Percentiles rank a stretch among this genome's conserved stretches.
Evolutionary conservation across 2,797 vertebrate species (phyloP).

Genomic region (Pyrocephalus nanus): DNA sequence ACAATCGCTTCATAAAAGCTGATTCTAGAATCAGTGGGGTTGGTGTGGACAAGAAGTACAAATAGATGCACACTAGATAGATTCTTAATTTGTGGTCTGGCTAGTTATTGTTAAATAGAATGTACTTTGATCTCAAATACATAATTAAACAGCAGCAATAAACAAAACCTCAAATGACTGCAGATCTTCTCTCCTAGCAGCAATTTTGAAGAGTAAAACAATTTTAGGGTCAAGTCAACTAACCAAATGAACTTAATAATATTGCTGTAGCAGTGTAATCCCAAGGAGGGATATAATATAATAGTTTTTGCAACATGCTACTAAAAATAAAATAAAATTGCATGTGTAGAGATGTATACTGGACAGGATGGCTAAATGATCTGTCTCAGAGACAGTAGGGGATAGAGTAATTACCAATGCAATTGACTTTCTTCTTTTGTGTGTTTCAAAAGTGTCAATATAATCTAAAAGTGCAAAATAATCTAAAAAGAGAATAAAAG

Average conservation of each 20-base stretch:
- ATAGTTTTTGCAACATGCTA: neutral
- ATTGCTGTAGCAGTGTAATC: neutral
- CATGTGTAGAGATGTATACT: too few species aligned
- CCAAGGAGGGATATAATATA: neutral
- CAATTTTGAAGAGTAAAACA: constrained; percentile 3
- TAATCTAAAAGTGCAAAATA: constrained; percentile 4
- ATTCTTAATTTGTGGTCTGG: neutral
- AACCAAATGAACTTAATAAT: neutral
- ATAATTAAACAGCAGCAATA: neutral
- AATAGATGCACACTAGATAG: neutral
- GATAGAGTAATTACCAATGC: neutral
- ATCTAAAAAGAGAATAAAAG: neutral
- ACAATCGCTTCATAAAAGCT: neutral
- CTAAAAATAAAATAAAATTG: neutral
- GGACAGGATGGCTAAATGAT: neutral
- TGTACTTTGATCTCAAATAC: neutral
- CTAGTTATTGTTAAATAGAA: neutral
- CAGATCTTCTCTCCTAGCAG: neutral
- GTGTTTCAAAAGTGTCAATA: neutral
- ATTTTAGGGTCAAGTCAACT: neutral
- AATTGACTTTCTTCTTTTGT: neutral
- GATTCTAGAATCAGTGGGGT: neutral
- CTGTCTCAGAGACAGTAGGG: neutral
- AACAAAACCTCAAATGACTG: neutral
- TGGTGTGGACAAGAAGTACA: neutral